Base-by-base conservation (phyloP, 1,140 invertebrate species). In the Drosophila ogumai region DNA sequence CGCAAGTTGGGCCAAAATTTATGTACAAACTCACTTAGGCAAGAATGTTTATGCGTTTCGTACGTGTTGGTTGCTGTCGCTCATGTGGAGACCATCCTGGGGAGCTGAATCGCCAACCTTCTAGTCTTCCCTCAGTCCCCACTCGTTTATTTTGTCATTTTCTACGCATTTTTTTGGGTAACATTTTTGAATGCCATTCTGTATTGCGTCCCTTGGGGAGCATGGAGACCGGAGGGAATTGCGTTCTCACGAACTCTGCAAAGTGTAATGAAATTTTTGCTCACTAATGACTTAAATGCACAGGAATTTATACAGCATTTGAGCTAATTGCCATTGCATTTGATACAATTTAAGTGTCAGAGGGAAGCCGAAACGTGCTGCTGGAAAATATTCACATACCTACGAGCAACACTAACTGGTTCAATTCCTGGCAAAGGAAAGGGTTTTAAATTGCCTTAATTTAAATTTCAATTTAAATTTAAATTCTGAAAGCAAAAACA, bases 1-100 rank as follows among this genome's bases (percentile, higher is more conserved):
- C 73, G 67, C 84, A 71, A 84, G 80, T 81, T 84, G 68, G 68
- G 19, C 68, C 44, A 73, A 80, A 85, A 88, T 88, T 88, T 88
- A 88, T 88, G 84, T 90, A 79, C 67, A 88, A 88, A 88, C 84
- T 90, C 84, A 88, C 84, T 88, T 88, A 88, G 82, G 84, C 84
- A 88, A 88, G 81, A 88, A 88, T 88, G 84, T 88, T 90, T 88
- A 88, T 88, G 85, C 84, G 85, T 88, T 88, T 80, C 82, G 85
- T 88, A 88, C 84, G 84, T 87, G 84, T 88, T 84, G 59, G 80
- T 80, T 88, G 71, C 80, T 75, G 76, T 84, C 76, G 71, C 80
- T 88, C 84, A 87, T 87, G 68, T 88, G 56, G 25, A 47, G 32
- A 58, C 50, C 32, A 56, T 46, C 41, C 50, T 44, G 52, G 52